Base-by-base conservation (phyloP, 2,797 vertebrate species). In the Epinephelus malabaricus region DNA sequence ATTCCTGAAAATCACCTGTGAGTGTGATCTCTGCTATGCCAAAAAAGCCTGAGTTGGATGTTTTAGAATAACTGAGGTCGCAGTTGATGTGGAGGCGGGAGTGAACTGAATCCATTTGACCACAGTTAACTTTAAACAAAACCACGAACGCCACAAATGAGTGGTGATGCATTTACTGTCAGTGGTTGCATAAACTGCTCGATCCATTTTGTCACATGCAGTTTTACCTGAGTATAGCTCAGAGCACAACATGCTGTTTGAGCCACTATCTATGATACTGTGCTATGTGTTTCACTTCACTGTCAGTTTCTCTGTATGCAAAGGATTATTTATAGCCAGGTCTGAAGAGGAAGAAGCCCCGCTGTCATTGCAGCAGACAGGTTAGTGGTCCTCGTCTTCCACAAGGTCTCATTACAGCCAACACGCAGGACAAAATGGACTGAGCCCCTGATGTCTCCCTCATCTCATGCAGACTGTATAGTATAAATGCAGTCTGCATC, bases 391-490 rank as follows among this genome's bases (percentile, higher is more conserved):
- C 19, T 75, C 68, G 69, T 60, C 34, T 50, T 83, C 81, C 73
- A 82, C 46, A 70, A 83, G 54, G 63, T 60, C 68, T 90, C 84
- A 86, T 92, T 88, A 87, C 54, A 76, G 59, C 40, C 60, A 58
- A 49, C 47, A 55, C 17, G 9, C 62, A 59, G 69, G 70, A 61
- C 76, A 73, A 70, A 80, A 76, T 71, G 55, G 46, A 70, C 59
- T 54, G 15, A 66, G 25, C 51, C 51, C 69, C 62, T 63, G 19
- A 70, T 73, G 53, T 76, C 43, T 81, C 58, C 19, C 51, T 65
- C 58, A 85, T 19, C 51, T 65, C 58, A 85, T 9, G 53, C 47
- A 11, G 55, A 77, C 47, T 34, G 7, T 34, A 34, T 34, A 34
- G 34, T 34, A 8, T 34, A 34, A 34, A 34, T 34, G 34, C 7